Percentiles rank a stretch among this genome's conserved stretches.
phyloP scores from a whole-genome alignment of 2,797 vertebrate genomes.

The Poecilia picta region DNA sequence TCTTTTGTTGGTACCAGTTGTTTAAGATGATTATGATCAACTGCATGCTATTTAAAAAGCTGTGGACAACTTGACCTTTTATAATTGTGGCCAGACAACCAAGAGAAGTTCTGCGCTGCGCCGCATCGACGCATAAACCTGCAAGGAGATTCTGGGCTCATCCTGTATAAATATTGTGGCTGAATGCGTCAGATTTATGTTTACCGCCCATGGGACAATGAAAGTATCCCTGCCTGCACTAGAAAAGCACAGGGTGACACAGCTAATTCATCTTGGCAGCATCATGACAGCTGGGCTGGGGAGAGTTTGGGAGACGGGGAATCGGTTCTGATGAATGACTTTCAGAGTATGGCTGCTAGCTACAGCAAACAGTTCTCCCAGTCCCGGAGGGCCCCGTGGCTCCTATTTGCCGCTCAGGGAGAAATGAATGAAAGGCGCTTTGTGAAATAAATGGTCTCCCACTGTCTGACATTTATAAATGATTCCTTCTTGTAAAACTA shows the following conservation, averaged over 20 bases:
- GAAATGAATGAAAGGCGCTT: constrained; percentile 66
- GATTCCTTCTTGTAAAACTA: constrained; percentile 57
- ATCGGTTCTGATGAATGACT: constrained; percentile 75
- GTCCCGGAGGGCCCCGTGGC: constrained; percentile 53
- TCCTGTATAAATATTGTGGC: constrained; percentile 25
- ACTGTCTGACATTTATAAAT: constrained; percentile 68
- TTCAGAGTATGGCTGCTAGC: constrained; percentile 58
- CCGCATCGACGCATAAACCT: constrained; percentile 42
- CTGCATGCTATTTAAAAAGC: neutral
- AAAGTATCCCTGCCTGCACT: constrained; percentile 36
- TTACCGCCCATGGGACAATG: constrained; percentile 40
- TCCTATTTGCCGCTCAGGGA: constrained; percentile 59
- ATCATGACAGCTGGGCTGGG: constrained; percentile 59
- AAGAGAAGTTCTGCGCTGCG: constrained; percentile 3
- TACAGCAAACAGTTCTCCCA: constrained; percentile 54
- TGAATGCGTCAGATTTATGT: constrained; percentile 50
- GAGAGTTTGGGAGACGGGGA: constrained; percentile 45
- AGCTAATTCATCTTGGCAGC: constrained; percentile 69
- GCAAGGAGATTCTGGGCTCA: constrained; percentile 34
- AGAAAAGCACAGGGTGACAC: constrained; percentile 54
- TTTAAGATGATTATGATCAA: neutral
- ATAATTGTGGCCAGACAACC: constrained; percentile 18
- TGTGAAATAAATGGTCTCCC: constrained; percentile 68
- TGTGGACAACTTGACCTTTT: constrained; percentile 5
- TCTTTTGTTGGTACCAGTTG: neutral